Evolutionary conservation across 1,140 invertebrate genomes (phyloP).

Genomic region (Pantala flavescens): DNA sequence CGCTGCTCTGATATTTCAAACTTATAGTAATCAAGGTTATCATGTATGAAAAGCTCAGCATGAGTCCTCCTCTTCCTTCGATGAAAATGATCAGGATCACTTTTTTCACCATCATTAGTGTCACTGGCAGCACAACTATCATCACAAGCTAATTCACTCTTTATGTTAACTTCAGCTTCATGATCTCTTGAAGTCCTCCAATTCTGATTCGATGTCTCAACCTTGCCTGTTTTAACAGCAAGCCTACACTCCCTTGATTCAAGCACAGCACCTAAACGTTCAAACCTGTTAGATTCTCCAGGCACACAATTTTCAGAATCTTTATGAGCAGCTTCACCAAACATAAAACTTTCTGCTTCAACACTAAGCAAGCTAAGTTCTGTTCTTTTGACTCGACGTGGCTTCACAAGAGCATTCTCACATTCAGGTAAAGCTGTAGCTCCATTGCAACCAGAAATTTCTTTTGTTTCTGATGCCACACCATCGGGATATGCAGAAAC

Average conservation of each 20-base stretch:
- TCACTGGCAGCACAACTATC: conserved; percentile 10
- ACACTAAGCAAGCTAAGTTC: conserved; percentile 63
- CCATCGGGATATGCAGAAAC: neutral
- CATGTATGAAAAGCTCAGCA: conserved; percentile 45
- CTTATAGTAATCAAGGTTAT: conserved; percentile 51
- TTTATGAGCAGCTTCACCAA: conserved; percentile 50
- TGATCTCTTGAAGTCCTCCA: neutral
- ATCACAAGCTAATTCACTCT: conserved; percentile 15
- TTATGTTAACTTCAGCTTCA: neutral
- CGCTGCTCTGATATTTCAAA: conserved; percentile 47
- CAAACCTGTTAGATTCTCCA: neutral
- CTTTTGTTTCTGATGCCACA: conserved; percentile 15
- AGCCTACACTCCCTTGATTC: neutral
- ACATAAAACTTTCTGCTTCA: conserved; percentile 75
- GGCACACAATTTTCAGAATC: conserved; percentile 31
- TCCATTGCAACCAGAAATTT: neutral
- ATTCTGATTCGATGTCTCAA: neutral
- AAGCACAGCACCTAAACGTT: neutral
- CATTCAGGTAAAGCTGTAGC: conserved; percentile 22
- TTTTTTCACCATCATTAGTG: neutral
- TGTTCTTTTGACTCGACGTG: conserved; percentile 50
- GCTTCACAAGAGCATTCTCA: neutral
- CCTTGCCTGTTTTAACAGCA: neutral
- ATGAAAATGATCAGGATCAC: neutral
- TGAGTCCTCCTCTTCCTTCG: conserved; percentile 43